Evolutionary conservation across 2,888 invertebrate species (phyloP).

Genomic region (Stenichneumon culpator): DNA sequence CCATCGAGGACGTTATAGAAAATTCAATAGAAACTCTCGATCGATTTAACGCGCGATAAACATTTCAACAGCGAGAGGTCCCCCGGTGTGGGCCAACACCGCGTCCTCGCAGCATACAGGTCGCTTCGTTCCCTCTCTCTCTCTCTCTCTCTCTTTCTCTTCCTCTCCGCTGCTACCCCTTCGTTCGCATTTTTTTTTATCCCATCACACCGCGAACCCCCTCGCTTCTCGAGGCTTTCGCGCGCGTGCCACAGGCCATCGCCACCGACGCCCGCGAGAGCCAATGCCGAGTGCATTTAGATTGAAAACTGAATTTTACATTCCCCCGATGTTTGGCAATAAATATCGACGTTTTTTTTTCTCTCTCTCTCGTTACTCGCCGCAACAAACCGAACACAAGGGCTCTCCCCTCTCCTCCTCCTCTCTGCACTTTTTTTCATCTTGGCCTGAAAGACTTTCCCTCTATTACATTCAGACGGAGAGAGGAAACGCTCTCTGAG

Average conservation of each 20-base stretch:
- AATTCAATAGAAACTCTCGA: constrained; percentile 62
- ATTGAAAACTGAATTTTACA: constrained; percentile 83
- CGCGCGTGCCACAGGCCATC: constrained; percentile 68
- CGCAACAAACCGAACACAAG: constrained; percentile 31
- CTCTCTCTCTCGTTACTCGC: constrained; percentile 44
- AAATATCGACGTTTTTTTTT: constrained; percentile 76
- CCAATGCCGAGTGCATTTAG: constrained; percentile 79
- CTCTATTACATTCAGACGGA: background rate
- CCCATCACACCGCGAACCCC: constrained; percentile 53
- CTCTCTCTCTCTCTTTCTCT: background rate
- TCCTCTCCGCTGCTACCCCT: constrained; percentile 37
- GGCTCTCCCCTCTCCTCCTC: constrained; percentile 51
- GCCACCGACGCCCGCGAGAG: constrained; percentile 47
- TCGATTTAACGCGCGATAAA: constrained; percentile 68
- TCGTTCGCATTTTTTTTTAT: constrained; percentile 55
- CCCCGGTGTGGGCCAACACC: constrained; percentile 34
- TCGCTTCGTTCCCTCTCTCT: background rate
- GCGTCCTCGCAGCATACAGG: background rate
- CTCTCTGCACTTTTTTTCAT: background rate
- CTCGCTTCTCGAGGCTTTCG: constrained; percentile 55
- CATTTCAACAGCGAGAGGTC: constrained; percentile 64
- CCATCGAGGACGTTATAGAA: constrained; percentile 25
- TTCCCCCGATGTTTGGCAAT: constrained; percentile 80
- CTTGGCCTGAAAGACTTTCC: background rate
- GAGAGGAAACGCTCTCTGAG: background rate